These are phyloP conservation scores for Babylonia areolata DNA, from an alignment of 1,140 invertebrate species.

Conservation along the genomic window DNA sequence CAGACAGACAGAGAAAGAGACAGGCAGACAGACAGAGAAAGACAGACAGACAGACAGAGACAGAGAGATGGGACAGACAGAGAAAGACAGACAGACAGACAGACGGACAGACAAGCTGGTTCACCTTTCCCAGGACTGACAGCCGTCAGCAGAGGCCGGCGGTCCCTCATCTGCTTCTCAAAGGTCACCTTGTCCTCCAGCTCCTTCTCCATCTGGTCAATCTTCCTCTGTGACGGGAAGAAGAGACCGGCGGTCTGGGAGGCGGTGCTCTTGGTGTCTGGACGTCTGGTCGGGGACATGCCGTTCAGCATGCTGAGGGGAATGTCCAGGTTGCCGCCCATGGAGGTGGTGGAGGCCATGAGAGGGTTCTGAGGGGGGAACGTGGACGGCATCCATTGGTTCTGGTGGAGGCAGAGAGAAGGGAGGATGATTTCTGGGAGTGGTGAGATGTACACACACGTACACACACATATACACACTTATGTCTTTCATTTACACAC, in stretches of 20 bases:
- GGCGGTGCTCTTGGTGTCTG: constrained; percentile 47
- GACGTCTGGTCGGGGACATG: constrained; percentile 7
- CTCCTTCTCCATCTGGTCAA: constrained; percentile 66
- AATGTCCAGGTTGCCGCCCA: constrained; percentile 37
- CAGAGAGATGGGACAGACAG: too few species aligned
- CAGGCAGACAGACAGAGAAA: too few species aligned
- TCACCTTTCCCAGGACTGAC: constrained; percentile 76
- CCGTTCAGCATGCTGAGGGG: constrained; percentile 2
- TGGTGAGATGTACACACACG: too few species aligned
- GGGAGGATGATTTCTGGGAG: too few species aligned
- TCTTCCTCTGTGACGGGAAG: constrained; percentile 72
- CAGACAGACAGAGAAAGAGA: too few species aligned
- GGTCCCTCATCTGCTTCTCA: constrained; percentile 72
- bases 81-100: too few species aligned
- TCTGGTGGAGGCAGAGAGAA: constrained; percentile 19
- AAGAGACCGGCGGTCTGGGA: constrained; percentile 76
- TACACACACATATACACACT: too few species aligned
- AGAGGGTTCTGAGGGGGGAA: constrained; percentile 12
- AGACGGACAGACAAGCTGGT: too few species aligned
- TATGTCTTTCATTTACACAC: too few species aligned
- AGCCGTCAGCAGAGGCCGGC: constrained; percentile 71
- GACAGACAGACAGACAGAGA: too few species aligned
- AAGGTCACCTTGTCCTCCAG: constrained; percentile 69
- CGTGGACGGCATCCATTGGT: constrained; percentile 40
- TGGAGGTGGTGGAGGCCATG: constrained; percentile 30